Evolutionary conservation across 2,113 vertebrate genomes (phyloP).

Genomic region (Uria aalge): DNA sequence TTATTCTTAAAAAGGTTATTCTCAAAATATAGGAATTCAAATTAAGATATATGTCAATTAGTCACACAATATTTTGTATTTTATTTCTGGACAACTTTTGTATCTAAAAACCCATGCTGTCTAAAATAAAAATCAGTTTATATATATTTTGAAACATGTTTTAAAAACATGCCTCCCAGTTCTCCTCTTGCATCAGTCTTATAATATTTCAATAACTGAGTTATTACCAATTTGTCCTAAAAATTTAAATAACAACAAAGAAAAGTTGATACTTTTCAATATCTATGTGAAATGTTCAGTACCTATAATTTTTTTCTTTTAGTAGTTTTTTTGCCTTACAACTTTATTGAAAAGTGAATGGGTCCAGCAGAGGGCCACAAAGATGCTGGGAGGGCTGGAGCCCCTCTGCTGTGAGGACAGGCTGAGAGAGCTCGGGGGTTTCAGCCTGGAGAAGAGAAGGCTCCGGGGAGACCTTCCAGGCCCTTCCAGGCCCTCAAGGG

Average conservation of each 20-base stretch:
- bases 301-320: neutral
- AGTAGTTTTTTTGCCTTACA: neutral
- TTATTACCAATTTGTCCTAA: neutral
- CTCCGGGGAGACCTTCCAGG: too few relatives aligned
- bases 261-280: neutral
- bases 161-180: neutral
- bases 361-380: too few relatives aligned
- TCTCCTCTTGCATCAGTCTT: neutral
- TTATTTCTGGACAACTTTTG: neutral
- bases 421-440: too few relatives aligned
- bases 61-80: neutral
- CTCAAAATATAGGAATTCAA: neutral
- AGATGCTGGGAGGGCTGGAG: too few relatives aligned
- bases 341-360: neutral
- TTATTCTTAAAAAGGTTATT: neutral
- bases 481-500: too few relatives aligned
- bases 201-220: neutral
- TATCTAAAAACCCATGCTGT: neutral
- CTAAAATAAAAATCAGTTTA: neutral
- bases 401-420: too few relatives aligned
- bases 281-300: neutral
- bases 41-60: neutral
- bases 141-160: neutral
- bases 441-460: too few relatives aligned
- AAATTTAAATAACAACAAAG: neutral